Base-by-base conservation (phyloP, 2,113 vertebrate species). In the Dendropsophus ebraccatus region DNA sequence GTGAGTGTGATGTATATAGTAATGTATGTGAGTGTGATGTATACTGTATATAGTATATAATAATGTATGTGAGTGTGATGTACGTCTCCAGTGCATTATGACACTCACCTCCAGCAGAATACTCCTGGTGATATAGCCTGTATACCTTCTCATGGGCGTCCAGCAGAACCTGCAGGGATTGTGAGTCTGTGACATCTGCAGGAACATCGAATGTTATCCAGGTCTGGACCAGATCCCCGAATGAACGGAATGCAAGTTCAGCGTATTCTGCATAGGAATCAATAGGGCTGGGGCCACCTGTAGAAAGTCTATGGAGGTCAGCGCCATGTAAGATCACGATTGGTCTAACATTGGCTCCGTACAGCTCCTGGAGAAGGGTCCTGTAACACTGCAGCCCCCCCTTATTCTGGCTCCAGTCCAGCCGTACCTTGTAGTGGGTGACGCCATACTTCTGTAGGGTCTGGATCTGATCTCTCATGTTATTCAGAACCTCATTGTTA, bases 141-240 rank as follows among this genome's bases (percentile, higher is more conserved):
- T 94, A 94, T 69, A 92, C 90, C 25, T 90, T 91, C 54, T 88
- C 37, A 52, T 96, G 95, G 21, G 95, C 94, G 0, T 89, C 89
- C 2, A 92, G 87, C n/a, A 95, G 69, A 8, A 92, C 91, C 89
- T 90, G 91, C 23, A 92, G 87, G 60, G 0, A 72, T 14, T 28
- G 0, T 0, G 72, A 80, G 8, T 90, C 74, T 60, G 90, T 88
- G 2, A 89, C 90, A 32, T 13, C 45, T 5, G 89, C 50, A 58
- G 91, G 83, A 49, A 95, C 85, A 0, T 95, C 94, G 81, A 99
- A 95, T 2, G 96, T 96, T 82, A 99, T 82, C 95, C 96, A 98
- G 25, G 90, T 88, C 1, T 90, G 65, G 0, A 93, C 95, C 50
- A 96, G 78, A 17, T 90, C 89, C 80, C 94, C 95, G 83, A 97